These are phyloP conservation scores for Cephus sareptanus DNA, from an alignment of 2,888 invertebrate genomes.

Conservation along the genomic window DNA sequence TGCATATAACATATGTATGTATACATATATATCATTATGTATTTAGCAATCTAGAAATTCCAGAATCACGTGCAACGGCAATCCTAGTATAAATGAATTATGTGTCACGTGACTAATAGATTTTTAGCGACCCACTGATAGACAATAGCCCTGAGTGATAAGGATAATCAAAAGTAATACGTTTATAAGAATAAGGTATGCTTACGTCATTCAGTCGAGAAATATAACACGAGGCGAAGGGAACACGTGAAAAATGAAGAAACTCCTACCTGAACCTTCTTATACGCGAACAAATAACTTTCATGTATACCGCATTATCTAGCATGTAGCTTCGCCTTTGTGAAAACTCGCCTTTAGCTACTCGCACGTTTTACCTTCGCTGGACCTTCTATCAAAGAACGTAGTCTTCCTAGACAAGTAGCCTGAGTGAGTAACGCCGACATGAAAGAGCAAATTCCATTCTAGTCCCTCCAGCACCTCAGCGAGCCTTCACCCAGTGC, in stretches of 20 bases:
- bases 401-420: not conserved
- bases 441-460: constrained; percentile 27
- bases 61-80: not conserved
- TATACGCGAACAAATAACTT: constrained; percentile 37
- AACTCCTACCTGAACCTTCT: constrained; percentile 27
- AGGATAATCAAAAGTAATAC: not conserved
- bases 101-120: not conserved
- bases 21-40: too few species aligned
- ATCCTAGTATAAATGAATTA: not conserved
- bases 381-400: constrained; percentile 1
- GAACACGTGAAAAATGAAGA: constrained; percentile 40
- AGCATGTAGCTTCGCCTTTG: constrained; percentile 13
- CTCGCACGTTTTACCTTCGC: not conserved
- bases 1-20: not conserved
- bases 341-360: not conserved
- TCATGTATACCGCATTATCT: constrained; percentile 32
- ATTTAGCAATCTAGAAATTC: not conserved
- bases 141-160: not conserved
- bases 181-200: not conserved
- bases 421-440: constrained; percentile 12
- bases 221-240: not conserved
- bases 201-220: not conserved
- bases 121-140: not conserved
- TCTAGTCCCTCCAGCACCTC: constrained; percentile 4
- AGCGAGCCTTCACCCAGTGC: not conserved